Conservation (phyloP, 2,113 vertebrate genomes). For the Leptodactylus fuscus region DNA sequence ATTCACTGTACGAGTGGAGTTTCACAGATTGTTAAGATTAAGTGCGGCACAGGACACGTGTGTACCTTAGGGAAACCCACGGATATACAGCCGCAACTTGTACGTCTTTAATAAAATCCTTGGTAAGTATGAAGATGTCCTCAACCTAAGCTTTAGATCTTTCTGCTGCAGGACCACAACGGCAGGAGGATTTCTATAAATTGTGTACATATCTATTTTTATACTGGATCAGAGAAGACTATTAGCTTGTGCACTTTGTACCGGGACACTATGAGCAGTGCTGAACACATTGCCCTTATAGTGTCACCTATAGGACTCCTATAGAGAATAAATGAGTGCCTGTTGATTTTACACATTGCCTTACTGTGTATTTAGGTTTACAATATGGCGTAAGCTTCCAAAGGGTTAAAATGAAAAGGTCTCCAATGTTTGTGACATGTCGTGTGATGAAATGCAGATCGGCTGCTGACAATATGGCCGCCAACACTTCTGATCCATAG, state of each 20-base stretch:
- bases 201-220: constrained; percentile 24
- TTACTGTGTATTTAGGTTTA: background rate
- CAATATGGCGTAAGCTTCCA: background rate
- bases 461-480: background rate
- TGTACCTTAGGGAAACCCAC: no score
- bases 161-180: background rate
- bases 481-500: background rate
- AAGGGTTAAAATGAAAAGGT: background rate
- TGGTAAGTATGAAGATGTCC: background rate
- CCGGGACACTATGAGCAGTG: background rate
- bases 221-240: constrained; percentile 2
- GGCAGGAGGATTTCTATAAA: background rate
- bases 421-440: background rate
- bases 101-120: no score
- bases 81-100: no score
- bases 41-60: no score
- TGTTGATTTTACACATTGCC: background rate
- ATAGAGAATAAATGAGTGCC: background rate
- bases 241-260: constrained; percentile 13
- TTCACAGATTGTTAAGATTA: no score
- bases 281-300: background rate
- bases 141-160: constrained; percentile 27
- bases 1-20: no score
- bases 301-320: background rate
- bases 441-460: background rate